Percentiles rank a stretch among this genome's conserved stretches.
Conservation (phyloP, 2,888 invertebrate species). For the Drosophila demipolita region DNA sequence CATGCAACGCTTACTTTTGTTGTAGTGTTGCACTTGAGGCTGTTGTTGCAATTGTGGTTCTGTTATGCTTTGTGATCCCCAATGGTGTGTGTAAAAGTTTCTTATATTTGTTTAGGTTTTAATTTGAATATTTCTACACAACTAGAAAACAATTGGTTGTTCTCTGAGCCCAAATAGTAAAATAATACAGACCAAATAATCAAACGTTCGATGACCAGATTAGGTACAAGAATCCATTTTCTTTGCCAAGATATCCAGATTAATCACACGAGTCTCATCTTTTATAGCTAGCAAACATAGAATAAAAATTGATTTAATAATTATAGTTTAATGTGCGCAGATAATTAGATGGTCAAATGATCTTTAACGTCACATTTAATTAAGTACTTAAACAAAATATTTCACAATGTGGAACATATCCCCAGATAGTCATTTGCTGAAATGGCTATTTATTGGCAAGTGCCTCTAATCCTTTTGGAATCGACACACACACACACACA, state of each 20-base stretch:
- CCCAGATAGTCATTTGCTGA: neutral
- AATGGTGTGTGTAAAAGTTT: neutral
- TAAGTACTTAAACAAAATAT: conserved; percentile 19
- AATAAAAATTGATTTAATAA: neutral
- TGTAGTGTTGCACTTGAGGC: neutral
- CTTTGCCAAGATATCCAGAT: neutral
- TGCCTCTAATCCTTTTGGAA: conserved; percentile 41
- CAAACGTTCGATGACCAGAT: neutral
- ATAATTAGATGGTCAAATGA: neutral
- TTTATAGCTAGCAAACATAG: neutral
- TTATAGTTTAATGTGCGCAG: neutral
- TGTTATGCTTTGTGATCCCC: neutral
- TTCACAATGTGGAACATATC: conserved; percentile 8
- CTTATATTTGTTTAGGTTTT: neutral
- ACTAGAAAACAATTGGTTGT: neutral
- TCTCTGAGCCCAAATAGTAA: neutral
- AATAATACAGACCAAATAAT: neutral
- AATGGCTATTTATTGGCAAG: conserved; percentile 7
- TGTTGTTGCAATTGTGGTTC: neutral
- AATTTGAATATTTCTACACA: neutral
- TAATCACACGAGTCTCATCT: neutral
- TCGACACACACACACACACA: conserved; percentile 7
- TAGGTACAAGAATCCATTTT: neutral
- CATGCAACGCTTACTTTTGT: neutral
- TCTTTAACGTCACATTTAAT: conserved; percentile 10